Base-by-base conservation (phyloP, 2,888 invertebrate species). In the Diploptera punctata region DNA sequence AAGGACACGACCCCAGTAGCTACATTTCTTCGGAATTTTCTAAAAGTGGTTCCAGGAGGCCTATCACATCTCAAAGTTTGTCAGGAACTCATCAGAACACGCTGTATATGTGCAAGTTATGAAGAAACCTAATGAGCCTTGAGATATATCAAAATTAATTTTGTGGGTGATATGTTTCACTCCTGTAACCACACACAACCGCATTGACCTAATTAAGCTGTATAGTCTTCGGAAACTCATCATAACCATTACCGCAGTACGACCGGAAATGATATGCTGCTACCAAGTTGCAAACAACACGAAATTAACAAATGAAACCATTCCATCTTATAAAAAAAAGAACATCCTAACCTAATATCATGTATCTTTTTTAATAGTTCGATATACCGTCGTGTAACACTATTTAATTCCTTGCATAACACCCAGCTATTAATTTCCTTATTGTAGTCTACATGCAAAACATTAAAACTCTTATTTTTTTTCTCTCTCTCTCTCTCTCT, bases 361-460 rank as follows among this genome's bases (percentile, higher is more conserved):
- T 65, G 65, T 47, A 65, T 65, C 65, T 65, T 65, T 65, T n/a
- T 65, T 65, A 65, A 65, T 65, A 26, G 47, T 65, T 26, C 7
- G 44, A 19, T 29, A 10, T 13, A 38, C 44, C 33, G 38, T 38
- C 54, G 9, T 65, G 65, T 24, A 44, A 21, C 44, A 44, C 44
- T 26, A 43, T 65, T 29, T 65, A 65, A 65, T 65, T 65, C 65
- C 65, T n/a, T 52, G 43, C 62, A 62, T 62, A 62, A 62, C 62
- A 62, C 62, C 65, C 65, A n/a, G n/a, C 44, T 44, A 47, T 65
- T 65, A 65, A 65, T 65, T 65, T 44, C 65, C 65, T 65, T 65
- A 65, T 47, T 65, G 65, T 65, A 26, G 65, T 44, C 43, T 65
- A 19, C 29, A 47, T 26, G 47, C 19, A 26, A 47, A 24, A 43